Percentiles rank a stretch among this genome's conserved stretches.
These are phyloP conservation scores for Acinonyx jubatus DNA, from an alignment of 2,113 vertebrate species.

Conservation along the genomic window DNA sequence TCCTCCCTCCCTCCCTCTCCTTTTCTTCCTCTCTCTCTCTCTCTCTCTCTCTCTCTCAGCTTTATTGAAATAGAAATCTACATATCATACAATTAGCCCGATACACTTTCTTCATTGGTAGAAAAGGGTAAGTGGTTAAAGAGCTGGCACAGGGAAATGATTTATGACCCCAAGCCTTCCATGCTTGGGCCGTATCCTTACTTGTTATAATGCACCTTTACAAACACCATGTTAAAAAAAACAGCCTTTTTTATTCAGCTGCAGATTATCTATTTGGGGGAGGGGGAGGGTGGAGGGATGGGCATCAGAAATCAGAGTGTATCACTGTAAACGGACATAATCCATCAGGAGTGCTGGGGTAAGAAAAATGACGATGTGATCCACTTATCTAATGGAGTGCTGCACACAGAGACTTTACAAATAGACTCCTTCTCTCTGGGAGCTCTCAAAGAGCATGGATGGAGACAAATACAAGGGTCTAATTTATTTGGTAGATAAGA, in stretches of 20 bases:
- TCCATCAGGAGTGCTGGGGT: not conserved
- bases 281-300: too few relatives aligned
- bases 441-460: not conserved
- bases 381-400: not conserved
- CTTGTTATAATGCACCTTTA: not conserved
- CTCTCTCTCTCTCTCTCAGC: not conserved
- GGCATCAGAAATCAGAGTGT: not conserved
- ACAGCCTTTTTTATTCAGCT: not conserved
- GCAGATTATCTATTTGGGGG: not conserved
- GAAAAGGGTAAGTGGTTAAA: not conserved
- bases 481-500: conserved; percentile 9
- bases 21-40: too few relatives aligned
- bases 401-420: not conserved
- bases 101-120: not conserved
- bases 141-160: not conserved
- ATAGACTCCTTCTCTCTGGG: not conserved
- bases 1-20: not conserved
- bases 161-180: not conserved
- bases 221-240: not conserved
- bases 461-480: not conserved
- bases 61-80: not conserved
- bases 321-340: not conserved
- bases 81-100: not conserved
- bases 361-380: not conserved
- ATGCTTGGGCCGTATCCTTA: fast-evolving